A percentile compares a stretch with the other conserved stretches of the same genome.
Evolutionary conservation across 2,888 invertebrate species (phyloP).

Genomic region (Tachystola acroxantha): DNA sequence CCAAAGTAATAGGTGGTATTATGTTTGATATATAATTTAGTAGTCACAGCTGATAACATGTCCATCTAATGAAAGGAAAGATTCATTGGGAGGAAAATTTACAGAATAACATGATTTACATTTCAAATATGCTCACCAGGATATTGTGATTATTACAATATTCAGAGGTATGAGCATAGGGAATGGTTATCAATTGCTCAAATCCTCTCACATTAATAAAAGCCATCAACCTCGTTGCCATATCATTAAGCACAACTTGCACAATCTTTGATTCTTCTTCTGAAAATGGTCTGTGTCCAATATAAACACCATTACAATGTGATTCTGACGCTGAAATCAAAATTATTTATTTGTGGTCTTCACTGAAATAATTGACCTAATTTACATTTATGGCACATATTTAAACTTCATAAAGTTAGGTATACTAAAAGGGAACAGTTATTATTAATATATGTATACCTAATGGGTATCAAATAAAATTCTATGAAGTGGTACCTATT

Average conservation of each 20-base stretch:
- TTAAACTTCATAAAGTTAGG: no score
- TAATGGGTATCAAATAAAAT: no score
- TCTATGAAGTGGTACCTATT: no score
- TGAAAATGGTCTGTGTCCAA: constrained; percentile 42
- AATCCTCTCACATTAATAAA: constrained; percentile 58
- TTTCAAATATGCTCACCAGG: constrained; percentile 51
- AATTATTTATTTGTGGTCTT: no score
- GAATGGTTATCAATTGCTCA: constrained; percentile 47
- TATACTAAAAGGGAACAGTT: no score
- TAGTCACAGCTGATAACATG: constrained; percentile 40
- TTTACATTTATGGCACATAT: no score
- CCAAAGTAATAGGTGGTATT: constrained; percentile 43
- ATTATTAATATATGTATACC: no score
- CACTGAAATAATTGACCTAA: no score
- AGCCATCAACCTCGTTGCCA: constrained; percentile 43
- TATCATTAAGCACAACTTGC: constrained; percentile 38
- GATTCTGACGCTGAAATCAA: constrained; percentile 23
- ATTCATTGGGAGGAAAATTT: no score
- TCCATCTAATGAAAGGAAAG: constrained; percentile 38
- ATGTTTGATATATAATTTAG: constrained; percentile 28
- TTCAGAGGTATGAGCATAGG: constrained; percentile 35
- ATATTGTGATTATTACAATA: constrained; percentile 45
- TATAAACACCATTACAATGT: constrained; percentile 44
- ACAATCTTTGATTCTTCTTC: constrained; percentile 51
- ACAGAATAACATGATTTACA: no score